Evolutionary conservation across 2,113 vertebrate genomes (phyloP).

Genomic region (Pseudolaguvia tuberculata): DNA sequence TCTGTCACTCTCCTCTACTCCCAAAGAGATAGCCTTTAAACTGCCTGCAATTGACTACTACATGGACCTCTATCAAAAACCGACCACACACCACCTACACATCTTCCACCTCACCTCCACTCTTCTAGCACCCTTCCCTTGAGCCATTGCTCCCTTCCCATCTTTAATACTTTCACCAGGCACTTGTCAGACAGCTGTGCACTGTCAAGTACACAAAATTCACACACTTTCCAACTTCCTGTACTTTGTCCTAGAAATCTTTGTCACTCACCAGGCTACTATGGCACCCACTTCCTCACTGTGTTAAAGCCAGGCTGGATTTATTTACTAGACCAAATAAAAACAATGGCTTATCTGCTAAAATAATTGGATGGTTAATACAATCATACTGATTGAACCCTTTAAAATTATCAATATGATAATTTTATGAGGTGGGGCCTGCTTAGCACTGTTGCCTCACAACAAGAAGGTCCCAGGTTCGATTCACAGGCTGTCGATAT

Average conservation of each 20-base stretch:
- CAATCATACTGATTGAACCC: neutral
- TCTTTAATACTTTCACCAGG: slow-evolving; percentile 23
- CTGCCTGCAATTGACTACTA: neutral
- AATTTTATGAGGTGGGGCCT: too few species aligned
- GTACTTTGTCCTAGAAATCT: neutral
- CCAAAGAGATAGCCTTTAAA: neutral
- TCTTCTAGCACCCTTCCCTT: neutral
- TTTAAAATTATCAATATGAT: neutral
- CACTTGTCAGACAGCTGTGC: slow-evolving; percentile 10
- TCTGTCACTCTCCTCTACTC: slow-evolving; percentile 4
- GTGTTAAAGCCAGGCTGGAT: neutral
- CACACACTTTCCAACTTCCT: slow-evolving; percentile 17
- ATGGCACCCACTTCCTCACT: neutral
- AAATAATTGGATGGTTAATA: neutral
- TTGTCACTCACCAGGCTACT: neutral
- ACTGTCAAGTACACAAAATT: slow-evolving; percentile 10
- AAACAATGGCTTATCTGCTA: neutral
- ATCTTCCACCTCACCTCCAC: neutral
- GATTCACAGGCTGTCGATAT: too few species aligned
- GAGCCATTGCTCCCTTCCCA: neutral
- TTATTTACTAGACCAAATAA: neutral
- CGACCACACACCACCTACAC: neutral
- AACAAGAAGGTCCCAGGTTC: too few species aligned
- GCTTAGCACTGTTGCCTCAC: too few species aligned
- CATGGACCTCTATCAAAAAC: neutral